Conservation (phyloP, 2,797 vertebrate species). For the Syngnathus rostellatus region DNA sequence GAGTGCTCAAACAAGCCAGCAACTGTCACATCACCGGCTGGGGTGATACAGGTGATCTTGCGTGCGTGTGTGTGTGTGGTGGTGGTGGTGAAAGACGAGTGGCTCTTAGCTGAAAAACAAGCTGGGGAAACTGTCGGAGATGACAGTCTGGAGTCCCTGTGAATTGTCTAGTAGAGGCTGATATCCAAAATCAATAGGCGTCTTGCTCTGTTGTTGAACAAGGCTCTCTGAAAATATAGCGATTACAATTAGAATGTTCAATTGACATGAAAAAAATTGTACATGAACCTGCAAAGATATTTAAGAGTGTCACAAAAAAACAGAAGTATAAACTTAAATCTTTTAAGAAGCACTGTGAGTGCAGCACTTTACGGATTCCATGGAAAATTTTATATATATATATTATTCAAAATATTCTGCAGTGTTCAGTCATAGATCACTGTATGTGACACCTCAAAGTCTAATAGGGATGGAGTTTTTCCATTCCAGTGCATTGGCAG, state of each 20-base stretch:
- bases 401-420: too few species aligned
- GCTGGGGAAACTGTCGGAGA: not conserved
- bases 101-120: not conserved
- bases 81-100: not conserved
- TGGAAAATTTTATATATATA: too few species aligned
- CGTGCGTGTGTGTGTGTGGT: not conserved
- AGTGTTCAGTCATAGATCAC: too few species aligned
- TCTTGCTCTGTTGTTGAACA: not conserved
- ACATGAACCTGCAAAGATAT: not conserved
- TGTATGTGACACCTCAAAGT: too few species aligned
- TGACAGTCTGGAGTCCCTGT: not conserved
- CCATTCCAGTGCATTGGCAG: too few species aligned
- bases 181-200: not conserved
- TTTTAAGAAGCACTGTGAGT: too few species aligned
- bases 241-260: not conserved
- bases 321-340: not conserved
- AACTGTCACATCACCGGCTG: slow-evolving; percentile 94
- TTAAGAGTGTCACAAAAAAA: too few species aligned
- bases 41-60: slow-evolving; percentile 89
- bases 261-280: not conserved
- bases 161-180: not conserved
- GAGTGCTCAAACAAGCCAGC: slow-evolving; percentile 77
- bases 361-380: not conserved
- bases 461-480: too few species aligned
- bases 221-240: not conserved